These are phyloP conservation scores for Parauchenoglanis ngamensis DNA, from an alignment of 2,797 vertebrate genomes.

Conservation along the genomic window DNA sequence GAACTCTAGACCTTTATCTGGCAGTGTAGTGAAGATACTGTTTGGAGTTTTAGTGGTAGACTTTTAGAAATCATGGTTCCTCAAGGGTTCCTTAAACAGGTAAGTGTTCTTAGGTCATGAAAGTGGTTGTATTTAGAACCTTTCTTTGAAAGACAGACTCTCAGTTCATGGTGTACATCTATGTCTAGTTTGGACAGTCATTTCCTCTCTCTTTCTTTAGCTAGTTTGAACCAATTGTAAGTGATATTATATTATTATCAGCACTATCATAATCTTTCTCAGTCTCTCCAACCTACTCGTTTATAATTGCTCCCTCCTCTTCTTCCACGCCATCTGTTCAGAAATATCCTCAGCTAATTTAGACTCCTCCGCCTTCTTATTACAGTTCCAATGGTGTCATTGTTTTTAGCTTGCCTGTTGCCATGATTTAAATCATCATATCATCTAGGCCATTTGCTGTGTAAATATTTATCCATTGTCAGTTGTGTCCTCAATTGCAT, in stretches of 20 bases:
- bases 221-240: slow-evolving; percentile 2
- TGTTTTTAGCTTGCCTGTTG: neutral
- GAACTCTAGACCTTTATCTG: neutral
- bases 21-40: neutral
- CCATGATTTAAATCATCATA: neutral
- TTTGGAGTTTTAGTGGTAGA: too few species aligned
- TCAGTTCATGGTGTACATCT: neutral
- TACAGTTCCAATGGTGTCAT: neutral
- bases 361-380: slow-evolving; percentile 16
- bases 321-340: slow-evolving; percentile 35
- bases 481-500: neutral
- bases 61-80: too few species aligned
- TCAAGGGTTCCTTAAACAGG: neutral
- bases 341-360: slow-evolving; percentile 31
- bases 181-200: neutral
- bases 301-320: slow-evolving; percentile 29
- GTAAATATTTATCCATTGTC: slow-evolving; percentile 2
- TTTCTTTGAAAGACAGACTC: neutral
- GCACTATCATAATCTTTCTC: neutral
- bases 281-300: neutral
- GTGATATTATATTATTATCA: slow-evolving; percentile 25
- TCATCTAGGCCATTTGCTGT: neutral
- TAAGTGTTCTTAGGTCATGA: neutral
- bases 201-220: slow-evolving; percentile 11
- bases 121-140: neutral